phyloP scores from a whole-genome alignment of 2,113 vertebrate genomes.

The Leptobrachium leishanense region DNA sequence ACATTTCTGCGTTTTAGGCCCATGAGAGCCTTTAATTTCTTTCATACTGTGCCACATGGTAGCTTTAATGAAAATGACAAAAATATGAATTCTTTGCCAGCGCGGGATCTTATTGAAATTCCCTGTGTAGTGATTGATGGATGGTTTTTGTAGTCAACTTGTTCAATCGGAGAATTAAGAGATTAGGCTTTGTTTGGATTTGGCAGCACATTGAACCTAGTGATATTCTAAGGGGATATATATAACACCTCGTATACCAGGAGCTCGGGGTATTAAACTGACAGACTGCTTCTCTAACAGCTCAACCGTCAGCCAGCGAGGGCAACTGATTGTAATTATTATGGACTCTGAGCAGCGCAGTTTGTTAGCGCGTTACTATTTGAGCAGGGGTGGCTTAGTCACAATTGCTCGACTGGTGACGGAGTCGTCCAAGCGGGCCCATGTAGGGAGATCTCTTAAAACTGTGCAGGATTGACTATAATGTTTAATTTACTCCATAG shows the following conservation, averaged over 20 bases:
- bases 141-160: constrained; percentile 1
- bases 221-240: constrained; percentile 33
- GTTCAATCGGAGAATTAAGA: constrained; percentile 39
- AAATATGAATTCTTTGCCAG: constrained; percentile 28
- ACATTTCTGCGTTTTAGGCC: constrained; percentile 33
- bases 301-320: not conserved
- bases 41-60: constrained; percentile 34
- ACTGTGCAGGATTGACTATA: not conserved
- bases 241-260: constrained; percentile 34
- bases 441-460: not conserved
- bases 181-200: constrained; percentile 40
- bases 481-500: too few species aligned
- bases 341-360: not conserved
- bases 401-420: not conserved
- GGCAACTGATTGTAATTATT: not conserved
- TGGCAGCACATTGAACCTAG: constrained; percentile 38
- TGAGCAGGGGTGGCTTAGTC: not conserved
- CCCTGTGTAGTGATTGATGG: constrained; percentile 28
- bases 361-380: not conserved
- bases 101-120: constrained; percentile 8
- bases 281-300: constrained; percentile 6
- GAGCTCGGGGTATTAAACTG: constrained; percentile 19
- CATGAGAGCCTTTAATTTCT: constrained; percentile 32
- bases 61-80: constrained; percentile 34
- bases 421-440: not conserved